These are phyloP conservation scores for Dromius quadrimaculatus DNA, from an alignment of 2,888 invertebrate genomes.

Conservation along the genomic window DNA sequence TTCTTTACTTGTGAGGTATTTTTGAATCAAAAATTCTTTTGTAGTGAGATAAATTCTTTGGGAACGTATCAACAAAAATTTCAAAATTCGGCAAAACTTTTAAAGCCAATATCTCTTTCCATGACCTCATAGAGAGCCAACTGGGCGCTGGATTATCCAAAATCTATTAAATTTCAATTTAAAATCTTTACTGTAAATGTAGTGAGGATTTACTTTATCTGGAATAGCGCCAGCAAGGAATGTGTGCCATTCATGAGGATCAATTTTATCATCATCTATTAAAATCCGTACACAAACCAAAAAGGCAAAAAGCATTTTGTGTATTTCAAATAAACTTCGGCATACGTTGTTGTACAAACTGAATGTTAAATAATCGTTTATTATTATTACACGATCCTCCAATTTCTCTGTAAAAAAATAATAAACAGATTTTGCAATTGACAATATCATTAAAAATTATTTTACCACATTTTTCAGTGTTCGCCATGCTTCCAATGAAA, in stretches of 20 bases:
- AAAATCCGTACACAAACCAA: slow-evolving; percentile 78
- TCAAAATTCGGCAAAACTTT: slow-evolving; percentile 74
- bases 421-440: no score
- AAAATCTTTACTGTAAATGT: background rate
- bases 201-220: slow-evolving; percentile 64
- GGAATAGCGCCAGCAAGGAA: slow-evolving; percentile 81
- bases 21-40: slow-evolving; percentile 75
- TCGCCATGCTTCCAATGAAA: slow-evolving; percentile 79
- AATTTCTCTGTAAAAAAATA: slow-evolving; percentile 74
- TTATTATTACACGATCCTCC: slow-evolving; percentile 78
- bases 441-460: slow-evolving; percentile 41
- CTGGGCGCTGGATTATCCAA: slow-evolving; percentile 78
- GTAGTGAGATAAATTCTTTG: slow-evolving; percentile 69
- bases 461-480: slow-evolving; percentile 75
- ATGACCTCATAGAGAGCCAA: slow-evolving; percentile 85
- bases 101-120: slow-evolving; percentile 85
- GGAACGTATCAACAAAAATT: slow-evolving; percentile 74
- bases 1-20: slow-evolving; percentile 74
- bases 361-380: slow-evolving; percentile 86
- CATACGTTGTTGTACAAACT: slow-evolving; percentile 89
- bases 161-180: slow-evolving; percentile 62
- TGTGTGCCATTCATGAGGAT: slow-evolving; percentile 78
- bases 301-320: slow-evolving; percentile 89
- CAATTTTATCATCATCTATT: slow-evolving; percentile 72
- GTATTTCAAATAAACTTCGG: slow-evolving; percentile 88